Conservation (phyloP, 2,113 vertebrate genomes). For the Hyperopisus bebe region DNA sequence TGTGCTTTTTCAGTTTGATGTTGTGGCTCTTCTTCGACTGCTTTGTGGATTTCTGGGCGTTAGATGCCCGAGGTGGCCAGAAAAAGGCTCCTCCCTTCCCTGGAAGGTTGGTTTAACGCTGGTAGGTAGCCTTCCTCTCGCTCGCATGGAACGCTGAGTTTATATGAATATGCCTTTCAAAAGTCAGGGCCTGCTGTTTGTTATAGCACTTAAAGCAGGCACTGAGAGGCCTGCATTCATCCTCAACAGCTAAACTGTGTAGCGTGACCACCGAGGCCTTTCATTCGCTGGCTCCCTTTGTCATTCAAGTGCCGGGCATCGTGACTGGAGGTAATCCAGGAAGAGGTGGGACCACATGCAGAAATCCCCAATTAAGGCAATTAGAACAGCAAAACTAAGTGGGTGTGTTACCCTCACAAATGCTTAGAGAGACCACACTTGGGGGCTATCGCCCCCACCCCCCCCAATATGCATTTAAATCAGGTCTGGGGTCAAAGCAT, state of each 20-base stretch:
- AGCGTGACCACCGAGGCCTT: constrained; percentile 52
- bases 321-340: constrained; percentile 48
- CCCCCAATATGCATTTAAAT: constrained; percentile 11
- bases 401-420: constrained; percentile 22
- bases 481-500: constrained; percentile 38
- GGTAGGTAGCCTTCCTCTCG: not conserved
- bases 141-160: not conserved
- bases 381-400: constrained; percentile 27
- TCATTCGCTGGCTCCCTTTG: constrained; percentile 40
- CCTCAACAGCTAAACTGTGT: constrained; percentile 33
- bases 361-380: constrained; percentile 44
- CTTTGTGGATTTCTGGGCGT: not conserved
- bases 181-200: not conserved
- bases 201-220: not conserved
- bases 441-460: constrained; percentile 19
- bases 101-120: not conserved
- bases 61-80: not conserved
- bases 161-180: too few relatives aligned
- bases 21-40: not conserved
- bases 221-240: not conserved
- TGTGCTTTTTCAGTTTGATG: not conserved
- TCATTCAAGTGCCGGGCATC: constrained; percentile 52
- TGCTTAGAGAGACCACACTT: constrained; percentile 29
- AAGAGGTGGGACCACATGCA: constrained; percentile 31
- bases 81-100: not conserved